Conservation (phyloP, 2,888 invertebrate species). For the Parapristionchus giblindavisi region DNA sequence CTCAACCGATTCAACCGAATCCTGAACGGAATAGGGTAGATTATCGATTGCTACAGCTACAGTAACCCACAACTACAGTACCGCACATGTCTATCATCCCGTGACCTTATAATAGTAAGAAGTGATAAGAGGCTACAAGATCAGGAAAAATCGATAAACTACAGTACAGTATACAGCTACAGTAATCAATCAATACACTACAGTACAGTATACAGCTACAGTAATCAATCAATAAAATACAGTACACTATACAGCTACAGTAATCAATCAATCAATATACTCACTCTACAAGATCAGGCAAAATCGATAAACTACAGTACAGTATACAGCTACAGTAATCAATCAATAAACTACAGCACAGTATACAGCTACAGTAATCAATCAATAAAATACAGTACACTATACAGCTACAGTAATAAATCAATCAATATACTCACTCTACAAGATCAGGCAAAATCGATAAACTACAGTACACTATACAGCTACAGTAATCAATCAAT, state of each 20-base stretch:
- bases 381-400: background rate
- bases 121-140: too few species aligned
- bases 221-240: background rate
- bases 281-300: too few species aligned
- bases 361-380: too few species aligned
- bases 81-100: too few species aligned
- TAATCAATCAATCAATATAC: background rate
- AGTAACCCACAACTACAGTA: background rate
- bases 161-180: too few species aligned
- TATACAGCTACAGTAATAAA: background rate
- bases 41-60: background rate
- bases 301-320: too few species aligned
- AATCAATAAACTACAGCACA: too few species aligned
- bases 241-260: background rate
- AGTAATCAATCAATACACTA: too few species aligned
- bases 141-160: too few species aligned
- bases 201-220: too few species aligned
- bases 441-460: background rate
- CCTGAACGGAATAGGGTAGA: slow-evolving; percentile 34
- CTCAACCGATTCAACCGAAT: slow-evolving; percentile 77
- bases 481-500: background rate
- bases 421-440: background rate
- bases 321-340: too few species aligned
- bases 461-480: slow-evolving; percentile 71
- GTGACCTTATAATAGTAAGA: too few species aligned